Percentiles rank a stretch among this genome's conserved stretches.
Conservation (phyloP, 2,888 invertebrate species). For the Nephrocerus scutellatus region DNA sequence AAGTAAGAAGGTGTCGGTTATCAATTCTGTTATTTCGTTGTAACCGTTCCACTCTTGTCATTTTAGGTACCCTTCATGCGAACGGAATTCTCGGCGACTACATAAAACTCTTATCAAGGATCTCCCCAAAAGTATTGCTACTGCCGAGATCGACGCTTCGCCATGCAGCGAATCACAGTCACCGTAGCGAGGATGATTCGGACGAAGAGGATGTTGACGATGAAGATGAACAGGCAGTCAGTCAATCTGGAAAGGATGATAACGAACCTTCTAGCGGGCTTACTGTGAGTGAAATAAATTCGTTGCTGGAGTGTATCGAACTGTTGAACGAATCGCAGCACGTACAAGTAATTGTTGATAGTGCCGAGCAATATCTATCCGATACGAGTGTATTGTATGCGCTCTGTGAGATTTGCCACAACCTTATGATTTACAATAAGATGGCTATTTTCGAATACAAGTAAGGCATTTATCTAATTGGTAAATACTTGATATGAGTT, state of each 20-base stretch:
- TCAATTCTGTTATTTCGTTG: conserved; percentile 2
- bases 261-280: too few relatives aligned
- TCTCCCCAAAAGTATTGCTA: conserved; percentile 40
- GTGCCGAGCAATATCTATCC: conserved; percentile 39
- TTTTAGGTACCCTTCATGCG: conserved; percentile 31
- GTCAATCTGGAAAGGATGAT: conserved; percentile 23
- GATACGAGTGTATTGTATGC: conserved; percentile 56
- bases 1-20: conserved; percentile 25
- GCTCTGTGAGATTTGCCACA: conserved; percentile 74
- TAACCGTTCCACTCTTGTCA: neutral
- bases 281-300: conserved; percentile 40
- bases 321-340: conserved; percentile 60
- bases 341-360: conserved; percentile 50
- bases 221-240: conserved; percentile 29
- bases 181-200: conserved; percentile 31
- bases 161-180: conserved; percentile 26
- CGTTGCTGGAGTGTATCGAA: conserved; percentile 49
- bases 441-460: conserved; percentile 79
- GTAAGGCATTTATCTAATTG: conserved; percentile 47
- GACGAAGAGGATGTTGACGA: conserved; percentile 33
- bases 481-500: neutral
- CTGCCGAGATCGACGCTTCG: conserved; percentile 41
- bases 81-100: conserved; percentile 35
- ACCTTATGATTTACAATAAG: conserved; percentile 72
- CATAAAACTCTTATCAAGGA: conserved; percentile 41